phyloP scores from a whole-genome alignment of 1,140 invertebrate species.

The Procambarus clarkii region DNA sequence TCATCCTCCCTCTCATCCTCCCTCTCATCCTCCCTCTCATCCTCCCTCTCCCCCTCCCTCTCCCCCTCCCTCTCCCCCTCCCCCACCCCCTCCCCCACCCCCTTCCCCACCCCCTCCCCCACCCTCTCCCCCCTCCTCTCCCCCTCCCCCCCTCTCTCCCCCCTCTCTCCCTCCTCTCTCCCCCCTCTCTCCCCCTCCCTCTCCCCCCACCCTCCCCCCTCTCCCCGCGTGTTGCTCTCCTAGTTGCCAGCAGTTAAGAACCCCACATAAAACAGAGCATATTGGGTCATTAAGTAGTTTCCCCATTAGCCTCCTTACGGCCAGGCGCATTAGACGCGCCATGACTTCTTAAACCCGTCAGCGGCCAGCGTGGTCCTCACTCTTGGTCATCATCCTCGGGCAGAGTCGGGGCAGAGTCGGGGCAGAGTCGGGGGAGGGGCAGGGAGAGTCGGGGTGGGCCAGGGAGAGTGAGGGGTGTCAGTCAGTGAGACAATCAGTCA shows the following conservation, averaged over 20 bases:
- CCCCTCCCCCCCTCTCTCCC: not conserved
- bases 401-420: not conserved
- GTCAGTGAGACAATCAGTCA: too few species aligned
- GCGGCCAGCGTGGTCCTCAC: not conserved
- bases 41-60: not conserved
- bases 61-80: not conserved
- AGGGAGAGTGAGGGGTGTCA: not conserved
- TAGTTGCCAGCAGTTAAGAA: not conserved
- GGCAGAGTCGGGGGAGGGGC: not conserved
- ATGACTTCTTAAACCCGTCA: conserved; percentile 20
- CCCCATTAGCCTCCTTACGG: conserved; percentile 23
- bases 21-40: not conserved
- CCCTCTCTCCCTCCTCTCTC: not conserved
- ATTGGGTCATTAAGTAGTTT: conserved; percentile 45
- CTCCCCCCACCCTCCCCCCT: not conserved
- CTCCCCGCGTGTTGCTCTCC: conserved; percentile 3
- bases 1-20: not conserved
- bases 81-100: not conserved
- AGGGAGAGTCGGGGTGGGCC: not conserved
- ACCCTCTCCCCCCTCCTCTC: not conserved
- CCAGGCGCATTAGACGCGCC: not conserved
- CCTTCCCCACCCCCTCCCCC: not conserved
- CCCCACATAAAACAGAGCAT: conserved; percentile 40
- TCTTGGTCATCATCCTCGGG: not conserved
- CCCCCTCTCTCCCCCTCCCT: conserved; percentile 2